Conservation (phyloP, 2,113 vertebrate genomes). For the Euleptes europaea region DNA sequence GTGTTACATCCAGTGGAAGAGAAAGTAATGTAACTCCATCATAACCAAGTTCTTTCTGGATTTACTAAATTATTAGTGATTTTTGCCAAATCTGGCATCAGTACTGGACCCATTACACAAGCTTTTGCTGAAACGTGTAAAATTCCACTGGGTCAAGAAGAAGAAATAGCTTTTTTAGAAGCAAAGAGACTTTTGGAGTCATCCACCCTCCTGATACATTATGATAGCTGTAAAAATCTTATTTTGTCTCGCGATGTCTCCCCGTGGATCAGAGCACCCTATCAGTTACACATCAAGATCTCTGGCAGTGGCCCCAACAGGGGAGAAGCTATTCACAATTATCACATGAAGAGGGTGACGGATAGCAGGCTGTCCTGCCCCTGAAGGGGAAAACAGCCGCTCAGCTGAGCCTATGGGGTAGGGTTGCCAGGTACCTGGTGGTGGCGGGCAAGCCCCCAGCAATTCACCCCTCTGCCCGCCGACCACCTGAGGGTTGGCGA, state of each 20-base stretch:
- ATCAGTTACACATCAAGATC: background rate
- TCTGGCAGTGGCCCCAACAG: no score
- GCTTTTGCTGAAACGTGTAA: background rate
- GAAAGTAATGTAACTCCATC: no score
- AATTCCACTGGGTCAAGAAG: background rate
- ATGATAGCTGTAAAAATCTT: background rate
- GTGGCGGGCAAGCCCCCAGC: no score
- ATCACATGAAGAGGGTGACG: no score
- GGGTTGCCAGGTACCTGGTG: no score
- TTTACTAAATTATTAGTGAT: background rate
- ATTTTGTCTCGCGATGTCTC: background rate
- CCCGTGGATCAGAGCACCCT: background rate
- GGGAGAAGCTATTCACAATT: background rate
- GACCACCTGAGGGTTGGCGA: no score
- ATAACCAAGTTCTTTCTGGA: no score
- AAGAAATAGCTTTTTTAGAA: background rate
- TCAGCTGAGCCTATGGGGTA: no score
- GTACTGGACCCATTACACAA: background rate
- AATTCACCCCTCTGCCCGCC: no score
- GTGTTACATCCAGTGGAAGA: no score
- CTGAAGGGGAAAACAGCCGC: no score
- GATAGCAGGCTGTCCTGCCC: no score
- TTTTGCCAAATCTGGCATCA: background rate
- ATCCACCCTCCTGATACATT: background rate
- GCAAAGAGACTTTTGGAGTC: background rate